Evolutionary conservation across 2,113 vertebrate species (phyloP).

Genomic region (Formicarius rufipectus): DNA sequence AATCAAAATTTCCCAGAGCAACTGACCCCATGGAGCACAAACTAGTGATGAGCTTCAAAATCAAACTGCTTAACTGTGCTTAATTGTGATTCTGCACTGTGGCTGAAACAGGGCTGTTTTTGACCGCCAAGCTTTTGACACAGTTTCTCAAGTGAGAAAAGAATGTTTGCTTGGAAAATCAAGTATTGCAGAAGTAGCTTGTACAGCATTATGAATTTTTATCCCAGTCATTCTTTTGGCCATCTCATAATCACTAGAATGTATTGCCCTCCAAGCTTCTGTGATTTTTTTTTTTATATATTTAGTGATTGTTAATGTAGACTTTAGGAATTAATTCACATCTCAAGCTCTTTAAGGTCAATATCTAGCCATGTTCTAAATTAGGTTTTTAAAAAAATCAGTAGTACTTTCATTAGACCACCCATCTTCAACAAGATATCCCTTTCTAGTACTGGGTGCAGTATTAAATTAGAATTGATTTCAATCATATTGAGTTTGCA

Average conservation of each 20-base stretch:
- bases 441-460: neutral
- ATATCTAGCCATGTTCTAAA: neutral
- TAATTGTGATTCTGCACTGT: neutral
- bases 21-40: neutral
- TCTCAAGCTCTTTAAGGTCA: neutral
- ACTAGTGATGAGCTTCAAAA: neutral
- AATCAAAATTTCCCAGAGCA: neutral
- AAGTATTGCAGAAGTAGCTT: neutral
- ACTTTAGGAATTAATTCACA: neutral
- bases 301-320: neutral
- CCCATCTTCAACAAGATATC: neutral
- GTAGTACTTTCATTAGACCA: neutral
- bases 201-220: neutral
- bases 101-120: neutral
- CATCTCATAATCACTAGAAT: neutral
- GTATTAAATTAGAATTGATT: slow-evolving; percentile 24
- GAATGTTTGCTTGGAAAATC: neutral
- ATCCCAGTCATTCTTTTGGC: neutral
- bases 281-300: neutral
- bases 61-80: neutral
- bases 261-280: neutral
- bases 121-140: neutral
- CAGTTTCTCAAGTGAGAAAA: neutral
- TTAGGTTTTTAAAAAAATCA: neutral
- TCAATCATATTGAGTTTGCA: neutral